Evolutionary conservation across 2,797 vertebrate genomes (phyloP).

Genomic region (Crenuchus spilurus): DNA sequence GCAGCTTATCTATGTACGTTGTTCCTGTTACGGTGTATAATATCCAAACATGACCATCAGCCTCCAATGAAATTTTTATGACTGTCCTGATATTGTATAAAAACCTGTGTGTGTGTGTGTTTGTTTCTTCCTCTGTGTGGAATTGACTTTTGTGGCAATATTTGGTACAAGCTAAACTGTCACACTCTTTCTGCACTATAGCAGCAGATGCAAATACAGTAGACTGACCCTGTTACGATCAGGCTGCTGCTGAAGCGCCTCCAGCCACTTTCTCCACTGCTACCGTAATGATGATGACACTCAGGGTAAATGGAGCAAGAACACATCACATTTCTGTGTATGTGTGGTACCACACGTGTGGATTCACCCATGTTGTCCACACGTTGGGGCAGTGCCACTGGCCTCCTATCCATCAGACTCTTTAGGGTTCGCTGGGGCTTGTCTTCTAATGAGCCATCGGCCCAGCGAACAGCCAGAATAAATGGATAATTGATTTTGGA

Average conservation of each 20-base stretch:
- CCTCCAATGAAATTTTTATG: too few species aligned
- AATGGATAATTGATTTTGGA: slow-evolving; percentile 37
- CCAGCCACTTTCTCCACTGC: neutral
- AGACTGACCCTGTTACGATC: neutral
- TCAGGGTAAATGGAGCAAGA: neutral
- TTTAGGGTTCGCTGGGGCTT: slow-evolving; percentile 23
- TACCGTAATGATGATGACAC: neutral
- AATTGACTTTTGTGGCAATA: too few species aligned
- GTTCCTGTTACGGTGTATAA: too few species aligned
- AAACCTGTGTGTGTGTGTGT: too few species aligned
- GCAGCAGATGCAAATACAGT: neutral
- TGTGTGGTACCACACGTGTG: neutral
- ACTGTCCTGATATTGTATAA: too few species aligned
- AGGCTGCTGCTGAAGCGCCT: neutral
- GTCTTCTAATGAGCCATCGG: slow-evolving; percentile 26
- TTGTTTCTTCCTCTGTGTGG: too few species aligned
- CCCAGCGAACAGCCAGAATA: slow-evolving; percentile 13
- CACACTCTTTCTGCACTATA: neutral
- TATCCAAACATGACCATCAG: too few species aligned
- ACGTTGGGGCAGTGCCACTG: slow-evolving; percentile 7
- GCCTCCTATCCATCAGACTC: slow-evolving; percentile 6
- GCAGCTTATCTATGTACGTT: too few species aligned
- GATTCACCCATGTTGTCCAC: neutral
- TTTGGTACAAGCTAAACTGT: neutral
- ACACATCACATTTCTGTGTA: neutral